These are phyloP conservation scores for Megamerina dolium DNA, from an alignment of 2,888 invertebrate genomes.

Conservation along the genomic window DNA sequence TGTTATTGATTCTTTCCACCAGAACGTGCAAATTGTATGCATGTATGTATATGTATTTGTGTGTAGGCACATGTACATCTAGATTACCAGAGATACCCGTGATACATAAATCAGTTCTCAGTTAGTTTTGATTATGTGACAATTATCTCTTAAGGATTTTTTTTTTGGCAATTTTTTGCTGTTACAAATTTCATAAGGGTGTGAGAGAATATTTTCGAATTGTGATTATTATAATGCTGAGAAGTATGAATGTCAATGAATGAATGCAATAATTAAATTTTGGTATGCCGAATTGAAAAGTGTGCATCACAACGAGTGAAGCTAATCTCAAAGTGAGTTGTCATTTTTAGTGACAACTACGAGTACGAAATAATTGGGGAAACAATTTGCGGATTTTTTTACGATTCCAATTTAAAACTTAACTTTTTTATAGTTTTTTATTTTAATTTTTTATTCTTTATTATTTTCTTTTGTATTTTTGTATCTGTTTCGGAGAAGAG, in stretches of 20 bases:
- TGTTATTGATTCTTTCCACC: background rate
- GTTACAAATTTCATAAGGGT: background rate
- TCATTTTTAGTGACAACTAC: background rate
- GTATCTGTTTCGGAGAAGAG: background rate
- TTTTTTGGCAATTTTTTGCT: background rate
- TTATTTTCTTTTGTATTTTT: constrained; percentile 10
- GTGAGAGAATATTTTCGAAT: background rate
- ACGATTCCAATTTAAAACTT: too few species aligned
- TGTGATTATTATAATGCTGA: too few species aligned
- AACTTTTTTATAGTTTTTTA: constrained; percentile 1
- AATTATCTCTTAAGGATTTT: constrained; percentile 30
- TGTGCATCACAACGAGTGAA: constrained; percentile 20
- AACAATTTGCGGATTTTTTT: too few species aligned
- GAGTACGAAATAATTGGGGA: too few species aligned
- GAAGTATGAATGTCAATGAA: too few species aligned
- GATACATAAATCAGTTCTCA: constrained; percentile 31
- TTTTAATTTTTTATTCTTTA: constrained; percentile 9
- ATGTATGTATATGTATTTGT: background rate
- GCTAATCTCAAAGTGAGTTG: constrained; percentile 18
- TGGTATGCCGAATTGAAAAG: constrained; percentile 26
- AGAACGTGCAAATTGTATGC: too few species aligned
- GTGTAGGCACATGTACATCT: background rate
- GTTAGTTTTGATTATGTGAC: constrained; percentile 35
- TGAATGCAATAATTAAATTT: too few species aligned
- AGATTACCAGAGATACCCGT: constrained; percentile 20